phyloP scores from a whole-genome alignment of 2,888 invertebrate species.

The Amphipyra tragopoginis region DNA sequence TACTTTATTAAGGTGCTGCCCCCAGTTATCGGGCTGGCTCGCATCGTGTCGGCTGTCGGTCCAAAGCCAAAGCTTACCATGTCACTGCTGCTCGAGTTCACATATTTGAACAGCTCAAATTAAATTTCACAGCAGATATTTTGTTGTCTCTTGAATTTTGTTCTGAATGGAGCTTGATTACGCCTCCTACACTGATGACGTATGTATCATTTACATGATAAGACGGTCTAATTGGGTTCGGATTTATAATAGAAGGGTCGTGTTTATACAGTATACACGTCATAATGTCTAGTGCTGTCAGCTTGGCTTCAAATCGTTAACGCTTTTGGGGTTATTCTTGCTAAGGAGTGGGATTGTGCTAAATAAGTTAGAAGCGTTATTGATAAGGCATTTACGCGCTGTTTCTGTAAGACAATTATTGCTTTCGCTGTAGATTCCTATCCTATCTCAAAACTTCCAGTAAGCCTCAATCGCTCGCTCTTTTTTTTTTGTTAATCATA shows the following conservation, averaged over 20 bases:
- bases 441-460: too few species aligned
- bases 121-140: conserved; percentile 51
- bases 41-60: conserved; percentile 39
- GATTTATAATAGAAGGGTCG: conserved; percentile 26
- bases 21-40: conserved; percentile 36
- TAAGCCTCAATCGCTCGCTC: too few species aligned
- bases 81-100: conserved; percentile 58
- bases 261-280: conserved; percentile 12
- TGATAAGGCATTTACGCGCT: too few species aligned
- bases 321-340: neutral
- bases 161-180: conserved; percentile 54
- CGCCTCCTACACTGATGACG: conserved; percentile 36
- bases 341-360: neutral
- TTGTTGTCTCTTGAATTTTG: conserved; percentile 38
- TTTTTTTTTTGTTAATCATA: too few species aligned
- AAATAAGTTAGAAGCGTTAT: neutral
- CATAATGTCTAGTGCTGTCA: conserved; percentile 10
- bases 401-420: too few species aligned
- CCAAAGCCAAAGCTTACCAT: conserved; percentile 57
- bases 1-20: conserved; percentile 20
- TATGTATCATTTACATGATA: conserved; percentile 51
- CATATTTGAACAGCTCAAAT: conserved; percentile 55
- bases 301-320: conserved; percentile 15
- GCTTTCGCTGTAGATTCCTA: too few species aligned
- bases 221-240: conserved; percentile 42